phyloP scores from a whole-genome alignment of 2,888 invertebrate genomes.

The Cheilosia urbana region DNA sequence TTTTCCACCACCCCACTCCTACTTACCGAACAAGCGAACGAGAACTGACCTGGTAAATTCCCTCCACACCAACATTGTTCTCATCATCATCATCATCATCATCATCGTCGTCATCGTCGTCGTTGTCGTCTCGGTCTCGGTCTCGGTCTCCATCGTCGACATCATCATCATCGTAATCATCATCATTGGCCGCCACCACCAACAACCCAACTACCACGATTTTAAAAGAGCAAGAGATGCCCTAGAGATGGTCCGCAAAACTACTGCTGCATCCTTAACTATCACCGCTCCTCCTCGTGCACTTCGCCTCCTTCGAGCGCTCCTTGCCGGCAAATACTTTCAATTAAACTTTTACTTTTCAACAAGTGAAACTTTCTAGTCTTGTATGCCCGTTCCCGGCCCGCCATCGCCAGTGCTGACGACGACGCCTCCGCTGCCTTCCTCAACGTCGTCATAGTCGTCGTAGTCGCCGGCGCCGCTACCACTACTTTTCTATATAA shows the following conservation, averaged over 20 bases:
- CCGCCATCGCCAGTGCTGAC: slow-evolving; percentile 28
- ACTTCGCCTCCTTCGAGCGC: slow-evolving; percentile 56
- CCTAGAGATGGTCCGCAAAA: slow-evolving; percentile 73
- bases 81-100: slow-evolving; percentile 34
- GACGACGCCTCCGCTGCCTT: slow-evolving; percentile 44
- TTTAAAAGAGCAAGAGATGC: slow-evolving; percentile 70
- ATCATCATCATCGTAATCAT: slow-evolving; percentile 24
- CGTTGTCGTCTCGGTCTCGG: slow-evolving; percentile 48
- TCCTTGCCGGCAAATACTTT: slow-evolving; percentile 74
- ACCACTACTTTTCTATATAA: slow-evolving; percentile 73
- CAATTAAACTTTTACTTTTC: slow-evolving; percentile 76
- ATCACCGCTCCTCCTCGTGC: slow-evolving; percentile 51
- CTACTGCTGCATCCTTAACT: slow-evolving; percentile 73
- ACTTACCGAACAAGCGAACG: slow-evolving; percentile 53
- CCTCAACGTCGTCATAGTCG: slow-evolving; percentile 53
- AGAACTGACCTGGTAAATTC: slow-evolving; percentile 69
- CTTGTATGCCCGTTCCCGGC: slow-evolving; percentile 49
- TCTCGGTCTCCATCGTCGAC: slow-evolving; percentile 48
- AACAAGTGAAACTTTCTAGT: slow-evolving; percentile 75
- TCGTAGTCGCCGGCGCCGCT: slow-evolving; percentile 46
- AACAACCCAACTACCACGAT: slow-evolving; percentile 41
- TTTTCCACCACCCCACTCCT: slow-evolving; percentile 32
- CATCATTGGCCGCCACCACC: slow-evolving; percentile 8
- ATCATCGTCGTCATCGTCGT: slow-evolving; percentile 27
- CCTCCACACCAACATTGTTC: slow-evolving; percentile 53